Base-by-base conservation (phyloP, 2,797 vertebrate species). In the Emys orbicularis region DNA sequence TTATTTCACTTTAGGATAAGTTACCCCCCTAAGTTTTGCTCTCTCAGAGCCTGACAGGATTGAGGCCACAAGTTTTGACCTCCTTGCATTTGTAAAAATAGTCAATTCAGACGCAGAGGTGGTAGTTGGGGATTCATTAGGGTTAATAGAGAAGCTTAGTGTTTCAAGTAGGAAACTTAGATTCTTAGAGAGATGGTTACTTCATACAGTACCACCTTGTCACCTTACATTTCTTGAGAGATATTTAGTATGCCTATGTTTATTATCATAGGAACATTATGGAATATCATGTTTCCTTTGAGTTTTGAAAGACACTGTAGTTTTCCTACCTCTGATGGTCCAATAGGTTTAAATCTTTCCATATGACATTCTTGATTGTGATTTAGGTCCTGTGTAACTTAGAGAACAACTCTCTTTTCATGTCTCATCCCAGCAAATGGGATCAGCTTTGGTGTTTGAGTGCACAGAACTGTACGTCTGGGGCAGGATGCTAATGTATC, bases 1-100 rank as follows among this genome's bases (percentile, higher is more conserved):
- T 97, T 96, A 96, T 96, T 97, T 98, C 88, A 81, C 85, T 61
- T 54, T 88, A 56, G 34, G 6, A 9, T 81, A 85, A 92, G 65
- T 96, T 95, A 47, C 25, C 82, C 86, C 90, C 96, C 54, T 8
- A 84, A 37, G 21, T 49, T 96, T 95, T 93, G 81, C 57, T 94
- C 76, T 95, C 95, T 94, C 52, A 85, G 92, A 97, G 94, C 83
- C 68, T 13, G 59, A 95, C 61, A 87, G 29, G 95, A 91, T 85
- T 11, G 52, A 90, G 91, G 81, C 87, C 34, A 41, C 54, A 25
- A 56, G 79, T 93, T 95, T 95, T 84, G 72, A 93, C 90, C 57
- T 95, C 72, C 77, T 86, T 92, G 25, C 84, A 93, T 92, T 57
- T 87, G 84, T 5, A 57, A 52, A 96, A 95, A 31, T 81, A 59